Conservation (phyloP, 2,797 vertebrate species). For the Lagorchestes hirsutus region DNA sequence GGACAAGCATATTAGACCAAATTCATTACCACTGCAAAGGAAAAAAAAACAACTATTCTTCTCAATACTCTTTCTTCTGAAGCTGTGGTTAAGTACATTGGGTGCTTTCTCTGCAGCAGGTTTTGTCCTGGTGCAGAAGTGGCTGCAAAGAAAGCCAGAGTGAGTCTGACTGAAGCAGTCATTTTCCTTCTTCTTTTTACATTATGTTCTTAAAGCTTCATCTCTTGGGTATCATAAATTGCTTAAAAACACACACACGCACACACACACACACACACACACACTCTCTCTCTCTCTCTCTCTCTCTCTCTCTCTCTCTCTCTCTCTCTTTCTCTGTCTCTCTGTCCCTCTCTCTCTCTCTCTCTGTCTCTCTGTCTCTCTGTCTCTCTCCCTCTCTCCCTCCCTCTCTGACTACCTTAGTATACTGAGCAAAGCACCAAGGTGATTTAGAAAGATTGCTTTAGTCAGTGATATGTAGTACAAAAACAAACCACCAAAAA, state of each 20-base stretch:
- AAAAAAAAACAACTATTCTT: conserved; percentile 1
- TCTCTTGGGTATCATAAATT: conserved; percentile 35
- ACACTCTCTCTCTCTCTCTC: background rate
- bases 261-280: conserved; percentile 43
- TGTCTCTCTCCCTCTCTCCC: too few relatives aligned
- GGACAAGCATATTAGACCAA: conserved; percentile 43
- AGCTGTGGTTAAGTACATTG: conserved; percentile 45
- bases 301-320: too few relatives aligned
- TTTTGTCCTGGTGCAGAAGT: conserved; percentile 69
- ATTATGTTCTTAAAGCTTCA: conserved; percentile 62
- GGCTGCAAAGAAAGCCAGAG: conserved; percentile 22
- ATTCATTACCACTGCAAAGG: conserved; percentile 56
- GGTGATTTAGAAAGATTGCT: background rate
- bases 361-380: too few relatives aligned
- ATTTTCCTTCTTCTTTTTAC: conserved; percentile 66
- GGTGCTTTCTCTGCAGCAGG: conserved; percentile 52
- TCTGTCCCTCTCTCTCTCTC: too few relatives aligned
- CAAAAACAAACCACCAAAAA: background rate
- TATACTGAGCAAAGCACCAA: conserved; percentile 33
- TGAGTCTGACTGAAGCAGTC: conserved; percentile 5
- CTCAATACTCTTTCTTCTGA: background rate
- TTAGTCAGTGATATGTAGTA: background rate
- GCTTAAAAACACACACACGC: conserved; percentile 57
- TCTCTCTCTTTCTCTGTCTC: too few relatives aligned
- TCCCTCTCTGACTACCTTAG: conserved; percentile 37